phyloP scores from a whole-genome alignment of 2,888 invertebrate species.

The Incurvaria masculella region DNA sequence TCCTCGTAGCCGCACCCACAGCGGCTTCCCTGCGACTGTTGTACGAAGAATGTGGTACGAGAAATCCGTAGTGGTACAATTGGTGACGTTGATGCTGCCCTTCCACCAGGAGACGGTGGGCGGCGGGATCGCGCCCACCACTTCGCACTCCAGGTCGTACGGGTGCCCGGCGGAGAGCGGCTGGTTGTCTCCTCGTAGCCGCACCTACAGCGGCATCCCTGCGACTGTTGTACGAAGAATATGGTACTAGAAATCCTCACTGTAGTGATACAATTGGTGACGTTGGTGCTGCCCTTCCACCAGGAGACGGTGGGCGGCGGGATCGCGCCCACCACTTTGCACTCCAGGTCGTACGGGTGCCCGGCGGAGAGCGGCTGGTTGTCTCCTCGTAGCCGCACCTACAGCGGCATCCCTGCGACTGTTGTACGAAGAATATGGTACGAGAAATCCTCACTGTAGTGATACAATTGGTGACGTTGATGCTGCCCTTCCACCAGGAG shows the following conservation, averaged over 20 bases:
- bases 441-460: too few species aligned
- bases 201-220: constrained; percentile 72
- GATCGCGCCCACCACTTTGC: constrained; percentile 70
- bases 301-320: constrained; percentile 75
- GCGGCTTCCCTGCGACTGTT: constrained; percentile 73
- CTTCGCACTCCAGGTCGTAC: constrained; percentile 70
- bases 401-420: constrained; percentile 72
- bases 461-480: constrained; percentile 62
- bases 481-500: constrained; percentile 75
- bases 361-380: constrained; percentile 70
- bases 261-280: constrained; percentile 65
- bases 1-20: constrained; percentile 65
- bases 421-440: too few species aligned
- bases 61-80: too few species aligned
- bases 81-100: constrained; percentile 64
- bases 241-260: too few species aligned
- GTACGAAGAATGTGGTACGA: too few species aligned
- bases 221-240: too few species aligned
- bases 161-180: constrained; percentile 68
- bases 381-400: constrained; percentile 65
- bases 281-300: constrained; percentile 70
- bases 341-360: constrained; percentile 66
- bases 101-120: constrained; percentile 80
- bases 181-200: constrained; percentile 64
- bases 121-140: constrained; percentile 71